Base-by-base conservation (phyloP, 2,888 invertebrate species). In the Leptogaster cylindrica region DNA sequence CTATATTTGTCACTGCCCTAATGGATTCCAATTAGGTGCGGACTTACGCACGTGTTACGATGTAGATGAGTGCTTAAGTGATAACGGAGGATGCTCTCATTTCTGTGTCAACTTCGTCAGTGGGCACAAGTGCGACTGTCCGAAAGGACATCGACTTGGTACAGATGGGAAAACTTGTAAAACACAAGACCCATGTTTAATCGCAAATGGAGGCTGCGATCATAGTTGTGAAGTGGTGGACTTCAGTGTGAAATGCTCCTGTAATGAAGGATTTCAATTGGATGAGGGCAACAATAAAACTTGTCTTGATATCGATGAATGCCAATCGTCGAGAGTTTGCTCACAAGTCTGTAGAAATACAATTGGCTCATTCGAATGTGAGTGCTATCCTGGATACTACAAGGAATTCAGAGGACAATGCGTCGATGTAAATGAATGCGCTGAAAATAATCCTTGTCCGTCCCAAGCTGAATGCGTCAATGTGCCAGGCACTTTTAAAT, bases 311-410 rank as follows among this genome's bases (percentile, higher is more conserved):
- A 77, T 86, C 2, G 83, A 87, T 73, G 85, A 84, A 73, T 86
- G 86, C 68, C 70, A 73, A 23, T 25, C 75, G 2, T 71, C 78
- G 5, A 81, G 81, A 66, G 81, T 77, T 1, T 87, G 86, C 70
- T 78, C 82, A 14, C 82, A 83, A 69, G 75, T 76, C 8, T 87
- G 87, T 69, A 71, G 75, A 2, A 85, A 85, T 70, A 75, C 77
- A 0, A 77, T 79, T 5, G 86, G 85, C 1, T 81, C 82, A 1
- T 85, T 80, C 39, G 80, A 81, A 68, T 91, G 91, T 75, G 77
- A 77, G n/a, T 90, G 90, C 73, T 84, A 84, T 10, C 74, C 78
- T 2, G 88, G 88, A 0, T 87, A 81, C 73, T 73, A 75, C 5
- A 77, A 85, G 4, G 81, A 80, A 3, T 75, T 76, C 12, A 82